phyloP scores from a whole-genome alignment of 1,140 invertebrate species.

The Brachystomella parvula region DNA sequence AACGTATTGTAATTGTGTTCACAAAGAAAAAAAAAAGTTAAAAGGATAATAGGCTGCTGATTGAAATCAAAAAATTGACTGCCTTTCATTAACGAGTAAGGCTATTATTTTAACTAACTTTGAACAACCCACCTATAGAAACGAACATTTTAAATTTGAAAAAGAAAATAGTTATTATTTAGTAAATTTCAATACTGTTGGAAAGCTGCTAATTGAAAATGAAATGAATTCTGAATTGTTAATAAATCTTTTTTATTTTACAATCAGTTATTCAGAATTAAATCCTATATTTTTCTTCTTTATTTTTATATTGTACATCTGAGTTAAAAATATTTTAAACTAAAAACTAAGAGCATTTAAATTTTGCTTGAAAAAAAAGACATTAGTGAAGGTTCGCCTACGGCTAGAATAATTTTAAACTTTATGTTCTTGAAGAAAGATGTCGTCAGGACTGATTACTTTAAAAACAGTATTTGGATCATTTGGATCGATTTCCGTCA shows the following conservation, averaged over 20 bases:
- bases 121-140: background rate
- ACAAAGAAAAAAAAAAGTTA: background rate
- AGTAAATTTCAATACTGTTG: background rate
- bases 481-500: slow-evolving; percentile 24
- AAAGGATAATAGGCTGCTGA: too few species aligned
- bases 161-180: background rate
- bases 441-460: slow-evolving; percentile 10
- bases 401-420: too few species aligned
- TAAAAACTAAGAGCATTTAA: too few species aligned
- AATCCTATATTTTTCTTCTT: background rate
- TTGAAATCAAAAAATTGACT: background rate
- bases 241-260: background rate
- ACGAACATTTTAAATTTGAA: background rate
- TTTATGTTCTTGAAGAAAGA: background rate
- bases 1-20: slow-evolving; percentile 7
- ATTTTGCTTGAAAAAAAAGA: too few species aligned
- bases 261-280: background rate
- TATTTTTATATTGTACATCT: background rate
- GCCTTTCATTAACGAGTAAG: background rate
- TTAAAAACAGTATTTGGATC: slow-evolving; percentile 26
- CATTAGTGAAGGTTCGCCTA: too few species aligned
- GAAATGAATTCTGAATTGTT: background rate
- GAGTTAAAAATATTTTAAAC: background rate
- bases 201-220: background rate
- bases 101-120: background rate